Base-by-base conservation (phyloP, 2,113 vertebrate genomes). In the Paralichthys olivaceus region DNA sequence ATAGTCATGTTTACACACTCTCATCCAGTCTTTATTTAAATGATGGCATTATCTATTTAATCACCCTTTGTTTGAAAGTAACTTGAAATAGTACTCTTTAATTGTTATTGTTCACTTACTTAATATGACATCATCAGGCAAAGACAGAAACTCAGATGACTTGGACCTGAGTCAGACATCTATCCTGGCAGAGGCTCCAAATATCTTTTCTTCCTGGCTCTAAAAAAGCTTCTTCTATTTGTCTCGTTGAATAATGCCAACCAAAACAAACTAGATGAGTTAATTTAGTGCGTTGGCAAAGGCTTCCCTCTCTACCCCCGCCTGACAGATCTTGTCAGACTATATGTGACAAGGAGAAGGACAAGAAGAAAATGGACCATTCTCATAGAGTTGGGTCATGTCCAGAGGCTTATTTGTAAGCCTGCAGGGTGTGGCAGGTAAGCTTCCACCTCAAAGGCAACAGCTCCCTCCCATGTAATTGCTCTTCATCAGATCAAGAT, bases 401-500 rank as follows among this genome's bases (percentile, higher is more conserved):
- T 87, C 86, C 83, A 82, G 77, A 69, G 79, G 82, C 77, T 86
- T 71, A 84, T 91, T 87, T 90, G 84, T 81, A 81, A 83, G 79
- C 71, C 74, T 80, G 68, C 55, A 81, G 89, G 90, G 79, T 82
- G 88, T 84, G 89, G 87, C 74, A 80, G 83, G 77, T 90, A 77
- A 82, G 71, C 63, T 34, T 83, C 61, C 69, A 82, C 74, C 89
- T 87, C 70, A 91, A 89, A 93, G 84, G 76, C 85, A 63, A 66
- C 45, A 75, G 77, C 58, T 81, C 82, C 85, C 87, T 91, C 83
- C 83, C 83, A 77, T 75, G 79, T 90, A 87, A 89, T 87, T 91
- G 87, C 78, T 79, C 80, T 17, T 83, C 88, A 84, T 88, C 79
- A 85, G 79, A 88, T 90, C 81, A 75, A 65, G 80, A 84, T 84